Conservation (phyloP, 2,113 vertebrate species). For the Piprites chloris region DNA sequence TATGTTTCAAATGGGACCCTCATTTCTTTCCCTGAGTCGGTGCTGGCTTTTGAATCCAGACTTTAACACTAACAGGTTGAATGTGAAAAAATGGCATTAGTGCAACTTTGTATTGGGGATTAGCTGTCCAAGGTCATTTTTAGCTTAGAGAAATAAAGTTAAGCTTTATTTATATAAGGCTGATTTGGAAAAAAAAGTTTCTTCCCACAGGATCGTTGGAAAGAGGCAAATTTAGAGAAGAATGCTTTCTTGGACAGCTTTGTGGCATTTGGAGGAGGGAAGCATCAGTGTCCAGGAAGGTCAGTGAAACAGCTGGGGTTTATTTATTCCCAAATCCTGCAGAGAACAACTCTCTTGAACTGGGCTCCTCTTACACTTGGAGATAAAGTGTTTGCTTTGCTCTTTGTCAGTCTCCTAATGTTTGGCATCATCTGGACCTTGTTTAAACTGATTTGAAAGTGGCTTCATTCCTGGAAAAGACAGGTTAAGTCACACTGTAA, state of each 20-base stretch:
- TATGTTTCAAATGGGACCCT: not conserved
- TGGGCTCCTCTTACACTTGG: not conserved
- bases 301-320: conserved; percentile 75
- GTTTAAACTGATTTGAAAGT: not conserved
- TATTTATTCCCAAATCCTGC: conserved; percentile 45
- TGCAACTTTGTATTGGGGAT: conserved; percentile 61
- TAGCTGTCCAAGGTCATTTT: conserved; percentile 73
- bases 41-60: conserved; percentile 14
- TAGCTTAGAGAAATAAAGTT: conserved; percentile 73
- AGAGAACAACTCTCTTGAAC: not conserved
- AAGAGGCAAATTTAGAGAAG: conserved; percentile 86
- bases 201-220: conserved; percentile 90
- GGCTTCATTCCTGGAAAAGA: not conserved
- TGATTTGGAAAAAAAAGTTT: conserved; percentile 73
- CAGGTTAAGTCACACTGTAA: not conserved
- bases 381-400: conserved; percentile 1
- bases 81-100: conserved; percentile 27
- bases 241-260: conserved; percentile 85
- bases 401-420: not conserved
- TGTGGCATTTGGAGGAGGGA: conserved; percentile 82
- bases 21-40: not conserved
- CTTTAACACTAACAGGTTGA: conserved; percentile 56
- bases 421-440: not conserved
- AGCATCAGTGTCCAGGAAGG: conserved; percentile 87
- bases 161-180: conserved; percentile 77